These are phyloP conservation scores for Anoplius nigerrimus DNA, from an alignment of 2,888 invertebrate species.

Conservation along the genomic window DNA sequence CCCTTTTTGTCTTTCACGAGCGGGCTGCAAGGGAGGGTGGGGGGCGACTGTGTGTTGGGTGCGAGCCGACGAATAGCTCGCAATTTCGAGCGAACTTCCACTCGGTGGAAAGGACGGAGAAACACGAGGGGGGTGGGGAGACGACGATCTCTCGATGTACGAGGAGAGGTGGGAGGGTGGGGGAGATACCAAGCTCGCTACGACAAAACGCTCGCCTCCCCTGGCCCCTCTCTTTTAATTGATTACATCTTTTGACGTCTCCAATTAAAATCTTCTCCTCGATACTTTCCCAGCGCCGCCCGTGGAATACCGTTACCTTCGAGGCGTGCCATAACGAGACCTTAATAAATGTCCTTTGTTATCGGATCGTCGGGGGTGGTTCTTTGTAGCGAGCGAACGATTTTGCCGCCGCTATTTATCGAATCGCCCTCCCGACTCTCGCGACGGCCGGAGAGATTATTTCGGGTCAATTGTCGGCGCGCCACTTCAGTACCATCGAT, in stretches of 20 bases:
- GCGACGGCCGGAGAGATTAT: no score
- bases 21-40: not conserved
- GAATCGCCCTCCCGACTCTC: no score
- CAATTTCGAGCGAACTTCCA: slow-evolving; percentile 44
- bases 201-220: slow-evolving; percentile 27
- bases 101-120: slow-evolving; percentile 34
- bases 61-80: slow-evolving; percentile 46
- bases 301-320: no score
- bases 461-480: no score
- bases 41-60: slow-evolving; percentile 4
- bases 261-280: slow-evolving; percentile 26
- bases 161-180: not conserved
- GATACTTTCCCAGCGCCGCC: no score
- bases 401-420: no score
- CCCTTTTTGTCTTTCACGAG: no score
- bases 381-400: no score
- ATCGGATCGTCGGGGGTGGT: no score
- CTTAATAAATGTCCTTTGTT: no score
- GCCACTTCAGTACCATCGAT: no score
- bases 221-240: slow-evolving; percentile 38
- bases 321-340: no score
- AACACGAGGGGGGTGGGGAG: slow-evolving; percentile 23
- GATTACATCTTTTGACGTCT: slow-evolving; percentile 28
- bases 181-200: slow-evolving; percentile 10
- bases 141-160: slow-evolving; percentile 32